phyloP scores from a whole-genome alignment of 2,113 vertebrate species.

The Galbula dea region DNA sequence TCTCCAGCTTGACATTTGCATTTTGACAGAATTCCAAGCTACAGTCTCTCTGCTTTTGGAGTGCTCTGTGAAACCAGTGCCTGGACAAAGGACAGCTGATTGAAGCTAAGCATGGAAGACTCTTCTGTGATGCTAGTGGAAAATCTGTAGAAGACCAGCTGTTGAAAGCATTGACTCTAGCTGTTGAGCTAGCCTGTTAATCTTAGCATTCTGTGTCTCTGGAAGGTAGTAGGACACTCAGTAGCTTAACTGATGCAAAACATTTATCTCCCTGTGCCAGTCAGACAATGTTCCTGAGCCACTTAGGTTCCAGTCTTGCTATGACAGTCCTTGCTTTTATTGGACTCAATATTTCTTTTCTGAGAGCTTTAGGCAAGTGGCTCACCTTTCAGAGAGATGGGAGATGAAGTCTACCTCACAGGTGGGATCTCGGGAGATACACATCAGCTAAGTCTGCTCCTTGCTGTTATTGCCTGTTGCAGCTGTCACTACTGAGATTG shows the following conservation, averaged over 20 bases:
- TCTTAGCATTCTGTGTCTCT: neutral
- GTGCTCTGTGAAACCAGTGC: neutral
- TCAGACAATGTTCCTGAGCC: neutral
- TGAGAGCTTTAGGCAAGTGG: neutral
- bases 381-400: neutral
- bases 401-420: neutral
- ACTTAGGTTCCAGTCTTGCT: neutral
- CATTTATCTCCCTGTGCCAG: neutral
- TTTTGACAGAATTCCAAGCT: neutral
- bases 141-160: neutral
- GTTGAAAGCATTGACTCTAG: neutral
- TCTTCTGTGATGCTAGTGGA: neutral
- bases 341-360: neutral
- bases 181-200: neutral
- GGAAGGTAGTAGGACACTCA: neutral
- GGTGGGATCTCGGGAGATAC: neutral
- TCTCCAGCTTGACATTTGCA: neutral
- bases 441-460: neutral
- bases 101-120: neutral
- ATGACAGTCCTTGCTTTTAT: neutral
- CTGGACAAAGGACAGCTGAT: neutral
- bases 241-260: neutral
- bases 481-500: conserved; percentile 14
- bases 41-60: neutral
- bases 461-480: conserved; percentile 2